Evolutionary conservation across 1,140 invertebrate genomes (phyloP).

Genomic region (Aleiodes sp.): DNA sequence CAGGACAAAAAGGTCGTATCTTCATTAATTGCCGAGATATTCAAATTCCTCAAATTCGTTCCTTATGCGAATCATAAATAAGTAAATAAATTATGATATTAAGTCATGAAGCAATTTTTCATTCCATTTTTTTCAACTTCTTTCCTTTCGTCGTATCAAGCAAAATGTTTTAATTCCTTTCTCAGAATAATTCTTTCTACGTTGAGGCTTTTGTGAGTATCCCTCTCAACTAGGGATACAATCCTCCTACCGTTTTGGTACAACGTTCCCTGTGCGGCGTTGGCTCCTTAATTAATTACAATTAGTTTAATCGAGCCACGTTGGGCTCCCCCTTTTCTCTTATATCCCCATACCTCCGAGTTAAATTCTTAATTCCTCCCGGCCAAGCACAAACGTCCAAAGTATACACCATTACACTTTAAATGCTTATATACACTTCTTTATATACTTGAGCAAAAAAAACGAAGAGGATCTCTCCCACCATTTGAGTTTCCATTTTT

Average conservation of each 20-base stretch:
- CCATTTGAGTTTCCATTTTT: not conserved
- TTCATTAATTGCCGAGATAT: too few species aligned
- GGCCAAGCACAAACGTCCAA: slow-evolving; percentile 25
- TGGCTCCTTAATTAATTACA: slow-evolving; percentile 62
- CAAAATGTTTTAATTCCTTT: not conserved
- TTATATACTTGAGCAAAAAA: slow-evolving; percentile 34
- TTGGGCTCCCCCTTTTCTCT: slow-evolving; percentile 39
- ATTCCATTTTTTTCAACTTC: too few species aligned
- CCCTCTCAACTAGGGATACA: not conserved
- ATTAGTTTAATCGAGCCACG: slow-evolving; percentile 60
- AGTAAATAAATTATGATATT: too few species aligned
- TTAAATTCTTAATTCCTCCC: slow-evolving; percentile 58
- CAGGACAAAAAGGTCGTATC: too few species aligned
- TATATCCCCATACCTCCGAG: slow-evolving; percentile 2
- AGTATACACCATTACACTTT: not conserved
- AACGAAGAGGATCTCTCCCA: not conserved
- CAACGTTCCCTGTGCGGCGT: slow-evolving; percentile 18
- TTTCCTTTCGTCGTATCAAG: too few species aligned
- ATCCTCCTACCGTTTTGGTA: not conserved
- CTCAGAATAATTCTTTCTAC: not conserved
- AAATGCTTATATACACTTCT: not conserved
- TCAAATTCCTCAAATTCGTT: not conserved
- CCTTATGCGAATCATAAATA: not conserved
- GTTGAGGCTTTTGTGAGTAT: not conserved
- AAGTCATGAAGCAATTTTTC: too few species aligned